Evolutionary conservation across 2,888 invertebrate species (phyloP).

Genomic region (Bhutanitis thaidina): DNA sequence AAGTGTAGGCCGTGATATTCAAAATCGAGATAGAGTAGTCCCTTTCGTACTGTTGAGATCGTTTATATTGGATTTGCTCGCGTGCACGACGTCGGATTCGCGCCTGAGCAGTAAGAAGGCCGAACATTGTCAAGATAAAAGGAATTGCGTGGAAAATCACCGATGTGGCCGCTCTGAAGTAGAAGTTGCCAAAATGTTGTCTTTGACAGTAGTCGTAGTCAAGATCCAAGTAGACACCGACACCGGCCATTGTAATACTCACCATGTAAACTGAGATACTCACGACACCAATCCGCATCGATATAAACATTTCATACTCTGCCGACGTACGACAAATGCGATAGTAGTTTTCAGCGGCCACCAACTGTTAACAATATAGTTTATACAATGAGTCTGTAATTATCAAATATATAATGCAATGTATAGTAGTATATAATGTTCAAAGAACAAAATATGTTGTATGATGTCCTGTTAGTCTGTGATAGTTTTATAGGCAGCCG

Average conservation of each 20-base stretch:
- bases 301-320: conserved; percentile 62
- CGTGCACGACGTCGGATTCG: conserved; percentile 73
- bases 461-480: too few relatives aligned
- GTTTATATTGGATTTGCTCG: conserved; percentile 78
- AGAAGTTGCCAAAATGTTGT: conserved; percentile 70
- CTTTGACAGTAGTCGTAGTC: conserved; percentile 86
- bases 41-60: conserved; percentile 80
- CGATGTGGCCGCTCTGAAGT: conserved; percentile 79
- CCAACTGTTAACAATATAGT: conserved; percentile 45
- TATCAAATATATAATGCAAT: too few relatives aligned
- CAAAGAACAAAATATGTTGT: too few relatives aligned
- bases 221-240: conserved; percentile 81
- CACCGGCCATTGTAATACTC: conserved; percentile 74
- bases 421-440: too few relatives aligned
- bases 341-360: conserved; percentile 84
- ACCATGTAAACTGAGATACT: conserved; percentile 79
- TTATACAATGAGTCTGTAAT: too few relatives aligned
- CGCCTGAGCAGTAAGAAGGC: conserved; percentile 72
- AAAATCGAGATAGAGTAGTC: conserved; percentile 82
- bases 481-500: too few relatives aligned
- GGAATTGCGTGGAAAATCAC: conserved; percentile 81
- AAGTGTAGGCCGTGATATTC: conserved; percentile 82
- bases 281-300: conserved; percentile 68
- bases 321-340: conserved; percentile 75
- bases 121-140: conserved; percentile 72